These are phyloP conservation scores for Lochmaea crataegi DNA, from an alignment of 2,888 invertebrate species.

Conservation along the genomic window DNA sequence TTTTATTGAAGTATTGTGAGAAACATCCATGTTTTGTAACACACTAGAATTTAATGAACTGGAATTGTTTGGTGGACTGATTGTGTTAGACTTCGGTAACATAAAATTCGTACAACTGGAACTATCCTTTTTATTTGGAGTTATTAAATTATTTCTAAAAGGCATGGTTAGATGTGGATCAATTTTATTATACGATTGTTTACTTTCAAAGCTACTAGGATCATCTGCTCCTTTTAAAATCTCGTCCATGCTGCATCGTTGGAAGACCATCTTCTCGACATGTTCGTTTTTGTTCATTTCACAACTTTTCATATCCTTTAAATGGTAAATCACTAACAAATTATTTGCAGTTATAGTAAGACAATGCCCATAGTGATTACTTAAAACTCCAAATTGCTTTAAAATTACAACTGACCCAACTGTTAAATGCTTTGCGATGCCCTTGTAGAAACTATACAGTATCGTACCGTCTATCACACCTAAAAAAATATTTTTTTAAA, in stretches of 20 bases:
- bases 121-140: not conserved
- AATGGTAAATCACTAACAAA: constrained; percentile 55
- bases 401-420: constrained; percentile 57
- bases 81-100: constrained; percentile 8
- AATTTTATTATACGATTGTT: not conserved
- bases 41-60: not conserved
- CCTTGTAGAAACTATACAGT: constrained; percentile 55
- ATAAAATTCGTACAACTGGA: constrained; percentile 16
- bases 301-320: constrained; percentile 10
- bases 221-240: constrained; percentile 37
- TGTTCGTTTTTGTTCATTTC: not conserved
- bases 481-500: constrained; percentile 43
- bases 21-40: constrained; percentile 14
- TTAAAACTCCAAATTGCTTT: constrained; percentile 56
- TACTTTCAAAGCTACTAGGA: not conserved
- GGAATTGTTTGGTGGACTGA: not conserved
- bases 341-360: constrained; percentile 58
- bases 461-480: constrained; percentile 58
- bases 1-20: constrained; percentile 7
- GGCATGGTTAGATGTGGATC: not conserved
- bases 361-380: constrained; percentile 53
- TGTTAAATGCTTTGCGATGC: constrained; percentile 50
- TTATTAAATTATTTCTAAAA: not conserved
- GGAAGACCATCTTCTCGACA: constrained; percentile 39
- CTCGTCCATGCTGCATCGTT: constrained; percentile 25